These are phyloP conservation scores for Silurus lanzhouensis DNA, from an alignment of 2,797 vertebrate genomes.

Conservation along the genomic window DNA sequence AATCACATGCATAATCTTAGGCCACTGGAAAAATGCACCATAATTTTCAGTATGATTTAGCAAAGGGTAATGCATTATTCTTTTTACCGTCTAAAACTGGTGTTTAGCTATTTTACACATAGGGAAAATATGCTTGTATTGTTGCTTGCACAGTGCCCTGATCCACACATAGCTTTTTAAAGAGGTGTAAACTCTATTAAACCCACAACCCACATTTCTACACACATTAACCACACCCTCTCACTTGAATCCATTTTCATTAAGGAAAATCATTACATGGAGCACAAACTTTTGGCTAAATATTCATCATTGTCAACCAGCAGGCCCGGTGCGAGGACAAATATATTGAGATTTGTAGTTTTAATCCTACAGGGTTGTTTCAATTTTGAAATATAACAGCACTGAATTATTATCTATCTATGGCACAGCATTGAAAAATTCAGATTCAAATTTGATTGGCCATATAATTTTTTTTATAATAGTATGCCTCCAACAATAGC, in stretches of 20 bases:
- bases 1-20: constrained; percentile 59
- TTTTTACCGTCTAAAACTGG: neutral
- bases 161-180: constrained; percentile 50
- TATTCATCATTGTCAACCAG: constrained; percentile 80
- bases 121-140: neutral
- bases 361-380: constrained; percentile 11
- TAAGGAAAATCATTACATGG: constrained; percentile 79
- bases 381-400: neutral
- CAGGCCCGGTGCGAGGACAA: constrained; percentile 27
- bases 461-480: neutral
- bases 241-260: constrained; percentile 78
- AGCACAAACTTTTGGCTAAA: constrained; percentile 80
- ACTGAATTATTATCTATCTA: neutral
- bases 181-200: constrained; percentile 65
- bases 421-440: neutral
- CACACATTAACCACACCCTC: constrained; percentile 66
- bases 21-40: neutral
- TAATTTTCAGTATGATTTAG: neutral
- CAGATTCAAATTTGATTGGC: neutral
- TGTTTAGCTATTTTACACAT: neutral
- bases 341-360: constrained; percentile 39
- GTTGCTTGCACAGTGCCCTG: constrained; percentile 43
- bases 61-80: neutral
- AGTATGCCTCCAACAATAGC: neutral
- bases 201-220: constrained; percentile 68